phyloP scores from a whole-genome alignment of 2,888 invertebrate species.

The Autographa gamma region DNA sequence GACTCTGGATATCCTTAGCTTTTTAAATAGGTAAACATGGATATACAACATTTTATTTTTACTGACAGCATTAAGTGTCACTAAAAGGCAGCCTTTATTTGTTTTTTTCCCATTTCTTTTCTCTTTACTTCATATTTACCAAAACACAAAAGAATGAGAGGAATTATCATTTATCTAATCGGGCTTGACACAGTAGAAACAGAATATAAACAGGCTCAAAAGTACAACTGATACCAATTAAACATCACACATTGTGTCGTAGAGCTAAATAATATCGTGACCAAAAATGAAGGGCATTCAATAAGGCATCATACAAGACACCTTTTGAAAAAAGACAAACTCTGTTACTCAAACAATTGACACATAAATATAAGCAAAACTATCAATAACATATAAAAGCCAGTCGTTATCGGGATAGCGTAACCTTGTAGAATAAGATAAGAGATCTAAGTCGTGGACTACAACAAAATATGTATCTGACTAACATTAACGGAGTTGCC shows the following conservation, averaged over 20 bases:
- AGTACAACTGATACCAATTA: too few species aligned
- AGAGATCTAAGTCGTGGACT: slow-evolving; percentile 45
- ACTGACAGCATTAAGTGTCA: too few species aligned
- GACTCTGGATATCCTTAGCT: slow-evolving; percentile 38
- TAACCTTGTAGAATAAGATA: slow-evolving; percentile 38
- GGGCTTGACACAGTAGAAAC: not conserved
- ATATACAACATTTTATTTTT: not conserved
- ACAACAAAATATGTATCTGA: slow-evolving; percentile 62
- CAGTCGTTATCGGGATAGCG: slow-evolving; percentile 1
- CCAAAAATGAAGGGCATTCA: not conserved
- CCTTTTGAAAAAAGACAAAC: not conserved
- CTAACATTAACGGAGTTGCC: slow-evolving; percentile 67
- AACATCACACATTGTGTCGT: not conserved
- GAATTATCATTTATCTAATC: not conserved
- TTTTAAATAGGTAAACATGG: slow-evolving; percentile 14
- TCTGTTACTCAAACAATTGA: not conserved
- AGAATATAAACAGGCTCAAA: not conserved
- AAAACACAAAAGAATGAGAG: too few species aligned
- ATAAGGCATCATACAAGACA: not conserved
- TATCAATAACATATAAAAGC: not conserved
- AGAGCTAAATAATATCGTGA: not conserved
- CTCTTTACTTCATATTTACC: too few species aligned
- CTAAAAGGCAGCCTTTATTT: too few species aligned
- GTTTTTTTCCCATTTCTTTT: too few species aligned
- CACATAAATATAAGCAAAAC: not conserved